A percentile compares a stretch with the other conserved stretches of the same genome.
These are phyloP conservation scores for Zaprionus vittiger DNA, from an alignment of 1,140 invertebrate species.

Conservation along the genomic window DNA sequence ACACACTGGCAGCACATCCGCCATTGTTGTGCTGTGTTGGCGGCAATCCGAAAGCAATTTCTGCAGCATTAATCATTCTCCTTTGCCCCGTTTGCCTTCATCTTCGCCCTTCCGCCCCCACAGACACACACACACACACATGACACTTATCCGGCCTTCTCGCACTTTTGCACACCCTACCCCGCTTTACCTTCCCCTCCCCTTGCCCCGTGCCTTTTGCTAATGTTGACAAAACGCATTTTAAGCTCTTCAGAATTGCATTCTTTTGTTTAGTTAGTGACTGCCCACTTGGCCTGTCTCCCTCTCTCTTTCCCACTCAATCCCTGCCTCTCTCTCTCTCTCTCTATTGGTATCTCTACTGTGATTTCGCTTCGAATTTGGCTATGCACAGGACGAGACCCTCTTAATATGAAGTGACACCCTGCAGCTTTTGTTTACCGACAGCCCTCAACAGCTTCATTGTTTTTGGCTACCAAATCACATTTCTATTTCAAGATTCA, in stretches of 20 bases:
- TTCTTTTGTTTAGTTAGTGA: constrained; percentile 69
- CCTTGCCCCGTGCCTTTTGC: constrained; percentile 30
- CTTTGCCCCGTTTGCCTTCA: constrained; percentile 15
- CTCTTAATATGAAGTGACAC: constrained; percentile 33
- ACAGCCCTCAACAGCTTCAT: constrained; percentile 36
- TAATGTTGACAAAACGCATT: constrained; percentile 82
- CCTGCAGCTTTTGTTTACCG: constrained; percentile 29
- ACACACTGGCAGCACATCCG: constrained; percentile 3
- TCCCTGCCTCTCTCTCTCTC: background rate
- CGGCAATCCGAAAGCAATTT: constrained; percentile 75
- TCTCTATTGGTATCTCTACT: constrained; percentile 31
- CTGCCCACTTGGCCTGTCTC: constrained; percentile 18
- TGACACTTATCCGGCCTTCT: constrained; percentile 29
- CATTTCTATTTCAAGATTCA: constrained; percentile 17
- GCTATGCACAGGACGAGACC: constrained; percentile 42
- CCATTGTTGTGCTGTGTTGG: constrained; percentile 36
- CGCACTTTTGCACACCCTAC: background rate
- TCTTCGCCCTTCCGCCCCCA: background rate
- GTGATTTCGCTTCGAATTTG: constrained; percentile 73
- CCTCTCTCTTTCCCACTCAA: background rate
- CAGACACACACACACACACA: constrained; percentile 44
- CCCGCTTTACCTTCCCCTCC: background rate
- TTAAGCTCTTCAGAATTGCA: constrained; percentile 74
- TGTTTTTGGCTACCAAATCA: constrained; percentile 29
- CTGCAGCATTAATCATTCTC: constrained; percentile 74